Evolutionary conservation across 2,797 vertebrate genomes (phyloP), one percentile per base, ranked within the genome.

Genomic region (Sandelia bainsii): DNA sequence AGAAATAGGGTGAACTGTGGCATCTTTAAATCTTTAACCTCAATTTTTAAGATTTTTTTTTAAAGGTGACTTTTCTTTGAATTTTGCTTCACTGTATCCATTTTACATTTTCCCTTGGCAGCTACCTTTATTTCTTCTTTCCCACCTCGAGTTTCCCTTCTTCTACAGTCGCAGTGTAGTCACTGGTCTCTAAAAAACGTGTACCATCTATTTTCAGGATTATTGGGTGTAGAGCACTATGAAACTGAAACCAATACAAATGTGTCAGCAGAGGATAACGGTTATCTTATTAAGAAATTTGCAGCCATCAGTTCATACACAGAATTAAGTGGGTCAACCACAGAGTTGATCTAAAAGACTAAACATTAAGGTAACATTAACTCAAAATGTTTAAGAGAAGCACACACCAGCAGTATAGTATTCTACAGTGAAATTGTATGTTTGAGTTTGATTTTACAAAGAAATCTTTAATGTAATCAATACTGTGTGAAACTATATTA

Each of bases 381-480:
- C 8, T 34, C 17, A 46, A 61, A 56, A 54, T 74, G 62, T 72
- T 62, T 50, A 67, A 39, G 39, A 51, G 27, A 29, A 39, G 54
- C 25, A 22, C n/a, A 49, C 27, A 12, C 17, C 1, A 60, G 19
- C 14, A 44, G n/a, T 20, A 16, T 58, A 16, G 23, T 32, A 50
- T n/a, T 58, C 11, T 5, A 17, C 20, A 29, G 13, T 42, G 56
- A 53, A 8, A 34, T 32, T 27, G 22, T 44, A 57, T 64, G 51
- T 53, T 52, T 13, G 12, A 63, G 29, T 74, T 83, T 59, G 8
- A 68, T 72, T 81, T 42, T 72, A 54, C 49, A 75, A 68, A 70
- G 51, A 46, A 73, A 75, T 87, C 58, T 83, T 69, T 83, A 57
- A 59, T 67, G 23, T 37, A 68, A 82, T 87, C 83, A 58, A 89